phyloP scores from a whole-genome alignment of 2,888 invertebrate genomes.

The Lasioglossum zephyrum region DNA sequence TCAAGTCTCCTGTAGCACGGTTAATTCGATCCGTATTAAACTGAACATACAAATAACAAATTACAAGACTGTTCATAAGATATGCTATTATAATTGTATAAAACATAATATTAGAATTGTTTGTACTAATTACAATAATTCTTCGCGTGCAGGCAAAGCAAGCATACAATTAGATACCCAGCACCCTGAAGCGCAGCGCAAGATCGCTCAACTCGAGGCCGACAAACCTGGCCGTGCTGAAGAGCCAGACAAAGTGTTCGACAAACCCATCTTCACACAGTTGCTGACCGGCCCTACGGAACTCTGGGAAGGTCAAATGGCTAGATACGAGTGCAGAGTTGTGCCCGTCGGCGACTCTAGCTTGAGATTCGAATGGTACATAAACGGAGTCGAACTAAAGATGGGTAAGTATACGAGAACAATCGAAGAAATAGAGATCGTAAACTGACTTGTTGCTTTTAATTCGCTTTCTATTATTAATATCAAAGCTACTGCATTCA shows the following conservation, averaged over 20 bases:
- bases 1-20: background rate
- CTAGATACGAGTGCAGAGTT: slow-evolving; percentile 95
- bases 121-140: background rate
- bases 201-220: slow-evolving; percentile 94
- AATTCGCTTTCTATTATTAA: background rate
- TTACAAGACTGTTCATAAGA: background rate
- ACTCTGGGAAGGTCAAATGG: slow-evolving; percentile 95
- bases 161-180: slow-evolving; percentile 95
- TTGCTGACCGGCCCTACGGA: slow-evolving; percentile 94
- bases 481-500: background rate
- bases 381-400: slow-evolving; percentile 96
- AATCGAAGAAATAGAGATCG: background rate
- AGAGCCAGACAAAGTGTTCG: slow-evolving; percentile 92
- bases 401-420: slow-evolving; percentile 87
- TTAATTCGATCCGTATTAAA: background rate
- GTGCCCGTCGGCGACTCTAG: slow-evolving; percentile 97
- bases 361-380: slow-evolving; percentile 97
- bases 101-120: no score
- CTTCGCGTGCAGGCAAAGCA: slow-evolving; percentile 88
- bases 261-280: slow-evolving; percentile 96
- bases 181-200: slow-evolving; percentile 96
- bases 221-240: slow-evolving; percentile 88
- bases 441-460: background rate
- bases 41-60: background rate
- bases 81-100: no score